Percentiles rank a stretch among this genome's conserved stretches.
These are phyloP conservation scores for Gastrophysa polygoni DNA, from an alignment of 2,888 invertebrate genomes.

Conservation along the genomic window DNA sequence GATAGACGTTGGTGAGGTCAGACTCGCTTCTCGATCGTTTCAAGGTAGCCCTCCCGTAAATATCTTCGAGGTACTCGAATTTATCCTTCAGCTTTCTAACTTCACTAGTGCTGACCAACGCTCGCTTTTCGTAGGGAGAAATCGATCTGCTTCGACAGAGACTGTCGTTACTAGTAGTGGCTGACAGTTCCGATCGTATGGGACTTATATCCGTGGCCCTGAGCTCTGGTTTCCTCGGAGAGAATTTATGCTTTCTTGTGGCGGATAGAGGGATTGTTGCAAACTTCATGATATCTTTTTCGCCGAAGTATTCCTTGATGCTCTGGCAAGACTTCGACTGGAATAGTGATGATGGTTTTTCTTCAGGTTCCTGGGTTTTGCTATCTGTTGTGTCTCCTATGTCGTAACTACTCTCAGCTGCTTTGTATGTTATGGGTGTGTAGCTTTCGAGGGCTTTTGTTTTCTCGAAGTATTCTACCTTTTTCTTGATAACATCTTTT, in stretches of 20 bases:
- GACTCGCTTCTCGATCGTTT: constrained; percentile 76
- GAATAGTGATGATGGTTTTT: constrained; percentile 20
- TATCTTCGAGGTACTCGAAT: constrained; percentile 70
- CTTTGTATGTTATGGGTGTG: constrained; percentile 56
- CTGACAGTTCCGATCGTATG: constrained; percentile 52
- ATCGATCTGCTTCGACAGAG: constrained; percentile 73
- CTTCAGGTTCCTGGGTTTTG: constrained; percentile 17
- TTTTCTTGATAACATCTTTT: constrained; percentile 70
- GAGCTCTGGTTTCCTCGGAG: constrained; percentile 53
- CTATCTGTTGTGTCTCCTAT: constrained; percentile 37
- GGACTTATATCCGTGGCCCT: constrained; percentile 56
- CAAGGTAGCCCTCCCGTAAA: constrained; percentile 47
- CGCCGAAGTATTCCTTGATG: constrained; percentile 83
- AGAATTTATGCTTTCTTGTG: constrained; percentile 60
- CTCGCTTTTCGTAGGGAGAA: constrained; percentile 76
- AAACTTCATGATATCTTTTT: constrained; percentile 67
- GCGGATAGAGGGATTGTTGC: constrained; percentile 61
- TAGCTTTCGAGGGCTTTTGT: constrained; percentile 63
- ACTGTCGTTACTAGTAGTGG: constrained; percentile 68
- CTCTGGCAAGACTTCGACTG: constrained; percentile 73
- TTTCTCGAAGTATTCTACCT: constrained; percentile 82
- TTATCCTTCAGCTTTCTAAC: constrained; percentile 78
- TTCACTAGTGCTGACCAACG: constrained; percentile 76
- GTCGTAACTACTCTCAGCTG: constrained; percentile 58
- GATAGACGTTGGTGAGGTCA: constrained; percentile 69